These are phyloP conservation scores for Anguilla rostrata DNA, from an alignment of 2,113 vertebrate genomes.

Conservation along the genomic window DNA sequence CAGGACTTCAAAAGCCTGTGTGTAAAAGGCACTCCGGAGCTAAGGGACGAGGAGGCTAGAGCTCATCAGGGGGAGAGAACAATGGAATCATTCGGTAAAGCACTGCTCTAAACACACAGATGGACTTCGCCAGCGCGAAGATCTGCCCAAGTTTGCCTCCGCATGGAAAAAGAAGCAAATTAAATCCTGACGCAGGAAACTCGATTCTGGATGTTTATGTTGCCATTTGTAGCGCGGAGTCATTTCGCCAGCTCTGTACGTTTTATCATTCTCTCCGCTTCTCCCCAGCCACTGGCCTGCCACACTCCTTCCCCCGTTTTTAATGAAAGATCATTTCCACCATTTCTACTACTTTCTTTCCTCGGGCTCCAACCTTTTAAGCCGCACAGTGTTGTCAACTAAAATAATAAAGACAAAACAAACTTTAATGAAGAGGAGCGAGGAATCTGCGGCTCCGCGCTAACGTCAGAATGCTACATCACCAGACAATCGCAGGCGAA, in stretches of 20 bases:
- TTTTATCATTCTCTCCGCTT: neutral
- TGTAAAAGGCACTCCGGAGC: neutral
- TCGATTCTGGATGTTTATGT: constrained; percentile 3
- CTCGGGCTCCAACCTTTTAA: constrained; percentile 8
- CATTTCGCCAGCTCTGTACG: neutral
- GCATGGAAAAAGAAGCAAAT: constrained; percentile 15
- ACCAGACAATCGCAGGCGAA: neutral
- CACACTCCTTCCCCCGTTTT: neutral
- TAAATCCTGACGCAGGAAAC: constrained; percentile 16
- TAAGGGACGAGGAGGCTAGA: neutral
- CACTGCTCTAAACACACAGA: constrained; percentile 3
- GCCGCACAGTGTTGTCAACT: neutral
- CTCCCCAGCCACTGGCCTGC: neutral
- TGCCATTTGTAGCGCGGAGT: constrained; percentile 10
- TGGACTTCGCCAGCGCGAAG: neutral
- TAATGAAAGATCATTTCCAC: constrained; percentile 17
- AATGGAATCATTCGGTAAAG: neutral
- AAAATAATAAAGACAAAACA: constrained; percentile 17
- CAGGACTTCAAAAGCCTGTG: constrained; percentile 1
- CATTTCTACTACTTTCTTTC: constrained; percentile 10
- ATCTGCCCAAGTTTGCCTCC: neutral
- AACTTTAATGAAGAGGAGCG: neutral
- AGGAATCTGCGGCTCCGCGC: neutral
- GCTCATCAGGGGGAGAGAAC: neutral
- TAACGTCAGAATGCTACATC: neutral